Conservation (phyloP, 2,113 vertebrate genomes). For the Salvelinus namaycush region DNA sequence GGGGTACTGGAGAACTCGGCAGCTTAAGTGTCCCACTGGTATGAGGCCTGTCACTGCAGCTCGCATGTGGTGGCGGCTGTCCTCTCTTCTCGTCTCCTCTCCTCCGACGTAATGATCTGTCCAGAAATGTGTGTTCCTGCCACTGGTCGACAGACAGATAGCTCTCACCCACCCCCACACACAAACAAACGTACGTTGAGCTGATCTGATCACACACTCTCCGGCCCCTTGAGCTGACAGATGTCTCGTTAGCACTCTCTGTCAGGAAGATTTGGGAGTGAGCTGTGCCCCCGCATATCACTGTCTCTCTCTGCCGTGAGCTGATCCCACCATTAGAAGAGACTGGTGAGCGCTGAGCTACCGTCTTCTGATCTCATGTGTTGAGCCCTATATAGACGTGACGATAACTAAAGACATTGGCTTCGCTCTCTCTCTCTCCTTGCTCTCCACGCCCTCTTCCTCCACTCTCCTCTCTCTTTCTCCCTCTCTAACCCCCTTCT, state of each 20-base stretch:
- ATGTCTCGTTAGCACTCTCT: slow-evolving; percentile 74
- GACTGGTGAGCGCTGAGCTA: too few species aligned
- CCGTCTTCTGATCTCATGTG: too few species aligned
- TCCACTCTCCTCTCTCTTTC: slow-evolving; percentile 5
- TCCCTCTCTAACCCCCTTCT: not conserved
- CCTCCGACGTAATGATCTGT: slow-evolving; percentile 62
- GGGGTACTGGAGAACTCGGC: not conserved
- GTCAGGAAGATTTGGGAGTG: slow-evolving; percentile 70
- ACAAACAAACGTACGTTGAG: slow-evolving; percentile 49
- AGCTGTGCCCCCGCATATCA: slow-evolving; percentile 71
- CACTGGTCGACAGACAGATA: slow-evolving; percentile 39
- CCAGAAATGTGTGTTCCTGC: slow-evolving; percentile 52
- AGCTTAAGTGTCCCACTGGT: slow-evolving; percentile 52
- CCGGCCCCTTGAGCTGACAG: slow-evolving; percentile 70
- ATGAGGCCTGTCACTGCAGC: slow-evolving; percentile 58
- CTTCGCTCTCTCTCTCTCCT: not conserved
- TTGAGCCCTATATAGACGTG: too few species aligned
- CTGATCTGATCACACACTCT: too few species aligned
- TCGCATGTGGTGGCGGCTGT: slow-evolving; percentile 12
- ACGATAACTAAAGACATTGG: too few species aligned
- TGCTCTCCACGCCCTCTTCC: not conserved
- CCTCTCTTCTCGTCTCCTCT: slow-evolving; percentile 12
- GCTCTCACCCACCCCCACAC: slow-evolving; percentile 47
- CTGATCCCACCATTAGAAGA: slow-evolving; percentile 28
- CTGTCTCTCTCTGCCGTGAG: slow-evolving; percentile 47